A percentile compares a stretch with the other conserved stretches of the same genome.
phyloP scores from a whole-genome alignment of 2,888 invertebrate species.

The Agrotis exclamationis region DNA sequence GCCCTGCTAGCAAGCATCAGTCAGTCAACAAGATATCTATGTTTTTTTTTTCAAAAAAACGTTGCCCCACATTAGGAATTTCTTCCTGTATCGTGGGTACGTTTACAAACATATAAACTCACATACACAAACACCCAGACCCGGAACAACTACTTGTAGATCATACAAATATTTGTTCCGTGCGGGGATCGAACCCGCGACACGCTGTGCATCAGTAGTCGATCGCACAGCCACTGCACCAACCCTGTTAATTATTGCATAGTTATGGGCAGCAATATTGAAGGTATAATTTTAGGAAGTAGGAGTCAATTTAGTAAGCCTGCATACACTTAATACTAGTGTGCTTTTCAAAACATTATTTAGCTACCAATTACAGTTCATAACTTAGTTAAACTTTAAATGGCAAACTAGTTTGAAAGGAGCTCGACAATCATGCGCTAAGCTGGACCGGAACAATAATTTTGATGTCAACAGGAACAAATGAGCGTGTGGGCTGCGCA shows the following conservation, averaged over 20 bases:
- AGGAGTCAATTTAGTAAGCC: not conserved
- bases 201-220: no score
- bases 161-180: no score
- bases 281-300: not conserved
- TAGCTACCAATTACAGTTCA: not conserved
- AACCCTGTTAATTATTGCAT: no score
- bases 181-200: no score
- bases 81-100: no score
- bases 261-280: not conserved
- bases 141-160: no score
- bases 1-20: not conserved
- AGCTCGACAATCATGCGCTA: slow-evolving; percentile 19
- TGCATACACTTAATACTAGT: not conserved
- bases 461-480: slow-evolving; percentile 64
- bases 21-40: no score
- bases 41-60: no score
- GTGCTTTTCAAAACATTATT: not conserved
- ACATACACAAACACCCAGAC: no score
- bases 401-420: slow-evolving; percentile 36
- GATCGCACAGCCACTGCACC: no score
- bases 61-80: no score
- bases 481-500: slow-evolving; percentile 47
- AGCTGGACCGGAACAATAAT: slow-evolving; percentile 64
- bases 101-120: no score
- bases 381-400: slow-evolving; percentile 10